Conservation (phyloP, 2,888 invertebrate species). For the Mongoloraphidia duomilia region DNA sequence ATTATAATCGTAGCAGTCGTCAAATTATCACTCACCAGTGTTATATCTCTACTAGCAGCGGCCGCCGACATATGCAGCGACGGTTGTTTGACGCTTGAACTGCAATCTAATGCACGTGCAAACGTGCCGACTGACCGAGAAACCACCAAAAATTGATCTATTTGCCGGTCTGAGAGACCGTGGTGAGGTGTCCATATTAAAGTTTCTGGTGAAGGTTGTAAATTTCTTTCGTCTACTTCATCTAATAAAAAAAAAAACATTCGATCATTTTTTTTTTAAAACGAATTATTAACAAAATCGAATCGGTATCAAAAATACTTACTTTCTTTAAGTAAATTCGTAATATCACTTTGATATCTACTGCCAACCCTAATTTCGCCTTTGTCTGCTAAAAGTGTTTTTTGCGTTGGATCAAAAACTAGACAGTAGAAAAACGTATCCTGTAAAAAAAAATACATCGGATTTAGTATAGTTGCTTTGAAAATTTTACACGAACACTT, state of each 20-base stretch:
- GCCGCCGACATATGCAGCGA: conserved; percentile 99
- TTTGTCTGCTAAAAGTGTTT: conserved; percentile 96
- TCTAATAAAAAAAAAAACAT: conserved; percentile 20
- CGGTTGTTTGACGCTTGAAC: conserved; percentile 95
- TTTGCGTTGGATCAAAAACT: conserved; percentile 98
- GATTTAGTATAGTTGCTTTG: too few relatives aligned
- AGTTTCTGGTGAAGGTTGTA: conserved; percentile 56
- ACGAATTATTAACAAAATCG: not conserved
- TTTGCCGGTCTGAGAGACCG: conserved; percentile 83
- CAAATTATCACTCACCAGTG: conserved; percentile 46
- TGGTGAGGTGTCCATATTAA: conserved; percentile 92
- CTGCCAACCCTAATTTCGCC: conserved; percentile 87
- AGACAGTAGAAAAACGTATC: conserved; percentile 99
- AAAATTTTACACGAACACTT: too few relatives aligned
- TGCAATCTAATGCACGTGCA: conserved; percentile 95
- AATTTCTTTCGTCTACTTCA: conserved; percentile 49
- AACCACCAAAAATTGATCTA: conserved; percentile 95
- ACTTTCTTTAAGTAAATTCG: conserved; percentile 67
- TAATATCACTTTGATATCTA: conserved; percentile 92
- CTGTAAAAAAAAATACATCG: conserved; percentile 38
- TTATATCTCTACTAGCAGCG: conserved; percentile 96
- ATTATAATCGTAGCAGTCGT: too few relatives aligned
- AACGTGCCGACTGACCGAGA: conserved; percentile 95
- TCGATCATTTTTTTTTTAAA: conserved; percentile 2
- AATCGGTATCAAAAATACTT: conserved; percentile 15